phyloP scores from a whole-genome alignment of 2,797 vertebrate species.

The Liparis tanakae region DNA sequence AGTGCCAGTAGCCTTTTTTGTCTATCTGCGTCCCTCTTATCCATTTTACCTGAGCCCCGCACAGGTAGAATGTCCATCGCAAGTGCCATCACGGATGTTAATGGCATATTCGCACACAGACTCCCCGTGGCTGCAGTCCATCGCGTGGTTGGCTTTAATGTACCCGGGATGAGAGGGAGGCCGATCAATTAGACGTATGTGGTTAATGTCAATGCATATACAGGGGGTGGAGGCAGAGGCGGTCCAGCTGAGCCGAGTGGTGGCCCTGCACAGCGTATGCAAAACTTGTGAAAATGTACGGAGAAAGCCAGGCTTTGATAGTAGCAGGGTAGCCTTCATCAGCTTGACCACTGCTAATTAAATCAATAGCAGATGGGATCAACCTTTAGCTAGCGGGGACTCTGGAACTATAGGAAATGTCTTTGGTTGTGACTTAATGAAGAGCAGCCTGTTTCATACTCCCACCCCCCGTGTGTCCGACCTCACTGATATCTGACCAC shows the following conservation, averaged over 20 bases:
- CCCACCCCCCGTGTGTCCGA: neutral
- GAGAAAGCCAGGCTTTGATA: slow-evolving; percentile 31
- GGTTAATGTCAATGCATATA: slow-evolving; percentile 58
- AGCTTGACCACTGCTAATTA: slow-evolving; percentile 26
- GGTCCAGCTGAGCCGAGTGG: slow-evolving; percentile 18
- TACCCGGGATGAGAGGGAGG: slow-evolving; percentile 51
- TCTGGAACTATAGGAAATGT: slow-evolving; percentile 23
- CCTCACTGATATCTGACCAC: slow-evolving; percentile 34
- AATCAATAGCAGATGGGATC: slow-evolving; percentile 38
- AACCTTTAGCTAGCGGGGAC: slow-evolving; percentile 26
- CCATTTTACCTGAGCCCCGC: slow-evolving; percentile 45
- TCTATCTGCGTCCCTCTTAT: slow-evolving; percentile 45
- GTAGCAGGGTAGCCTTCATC: slow-evolving; percentile 35
- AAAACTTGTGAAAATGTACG: neutral
- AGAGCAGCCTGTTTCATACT: slow-evolving; percentile 30
- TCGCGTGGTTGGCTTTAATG: slow-evolving; percentile 57
- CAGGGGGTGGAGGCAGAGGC: slow-evolving; percentile 27
- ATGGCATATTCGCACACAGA: slow-evolving; percentile 53
- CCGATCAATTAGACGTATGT: slow-evolving; percentile 64
- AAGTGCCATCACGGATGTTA: slow-evolving; percentile 51
- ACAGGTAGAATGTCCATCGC: slow-evolving; percentile 58
- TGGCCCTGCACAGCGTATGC: slow-evolving; percentile 22
- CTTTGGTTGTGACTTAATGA: slow-evolving; percentile 33
- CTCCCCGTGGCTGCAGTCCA: slow-evolving; percentile 48
- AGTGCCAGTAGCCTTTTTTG: slow-evolving; percentile 45